Conservation (phyloP, 2,113 vertebrate species). For the Calcarius ornatus region DNA sequence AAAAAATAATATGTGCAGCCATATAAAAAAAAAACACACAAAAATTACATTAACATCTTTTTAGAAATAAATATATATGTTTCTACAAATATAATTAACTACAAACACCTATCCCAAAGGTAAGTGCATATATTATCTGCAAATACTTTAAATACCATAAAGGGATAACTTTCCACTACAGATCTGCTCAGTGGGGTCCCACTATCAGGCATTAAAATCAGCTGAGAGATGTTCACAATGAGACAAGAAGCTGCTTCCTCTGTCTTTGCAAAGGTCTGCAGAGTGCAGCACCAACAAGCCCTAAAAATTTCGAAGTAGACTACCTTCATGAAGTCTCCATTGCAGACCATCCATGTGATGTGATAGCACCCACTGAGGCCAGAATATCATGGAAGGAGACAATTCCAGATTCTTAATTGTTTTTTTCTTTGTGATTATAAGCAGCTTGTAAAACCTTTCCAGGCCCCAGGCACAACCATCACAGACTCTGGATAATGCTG, state of each 20-base stretch:
- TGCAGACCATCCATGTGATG: accelerated
- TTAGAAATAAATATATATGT: neutral
- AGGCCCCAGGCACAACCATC: neutral
- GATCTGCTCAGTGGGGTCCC: neutral
- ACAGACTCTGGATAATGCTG: neutral
- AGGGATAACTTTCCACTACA: neutral
- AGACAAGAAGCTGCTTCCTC: neutral
- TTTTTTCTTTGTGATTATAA: neutral
- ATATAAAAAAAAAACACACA: accelerated
- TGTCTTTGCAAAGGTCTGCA: neutral
- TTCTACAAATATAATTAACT: neutral
- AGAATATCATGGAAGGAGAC: neutral
- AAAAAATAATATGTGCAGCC: neutral
- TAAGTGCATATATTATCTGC: neutral
- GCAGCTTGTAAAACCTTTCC: neutral
- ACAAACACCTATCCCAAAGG: neutral
- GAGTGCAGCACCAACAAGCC: neutral
- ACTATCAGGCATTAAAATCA: neutral
- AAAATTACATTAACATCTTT: neutral
- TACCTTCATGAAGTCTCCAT: neutral
- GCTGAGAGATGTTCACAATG: neutral
- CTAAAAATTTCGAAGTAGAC: neutral
- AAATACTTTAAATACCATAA: neutral
- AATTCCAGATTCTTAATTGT: neutral
- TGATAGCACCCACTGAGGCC: neutral